Base-by-base conservation (phyloP, 37 sponge, comb jelly and placozoan genomes). In the Eunapius fragilis region DNA sequence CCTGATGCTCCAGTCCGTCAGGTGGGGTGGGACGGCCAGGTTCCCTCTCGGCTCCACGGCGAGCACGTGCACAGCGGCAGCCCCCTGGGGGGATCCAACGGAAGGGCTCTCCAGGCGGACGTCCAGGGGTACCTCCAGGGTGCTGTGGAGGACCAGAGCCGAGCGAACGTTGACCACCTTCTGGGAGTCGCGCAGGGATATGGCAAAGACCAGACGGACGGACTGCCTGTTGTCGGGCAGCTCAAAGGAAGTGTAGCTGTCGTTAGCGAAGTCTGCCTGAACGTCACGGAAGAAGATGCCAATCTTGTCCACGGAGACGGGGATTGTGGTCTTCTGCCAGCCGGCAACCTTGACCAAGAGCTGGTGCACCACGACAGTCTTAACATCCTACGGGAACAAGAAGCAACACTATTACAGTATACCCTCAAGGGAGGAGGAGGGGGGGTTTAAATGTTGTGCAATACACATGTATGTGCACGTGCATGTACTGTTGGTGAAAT, bases 151-250 rank as follows among this genome's bases (percentile, higher is more conserved):
- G 32, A 93, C 90, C 0, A 97, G 90, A 0, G 92, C 86, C 2
- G 98, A 96, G 3, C 98, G 94, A 33, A 97, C 88, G 69, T 95
- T 97, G 80, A 97, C 89, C 25, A 95, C 83, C 68, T 97, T 97
- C 75, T 80, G 82, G 31, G 94, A 84, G 45, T 89, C 94, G 37
- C 70, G 86, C 7, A 97, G 82, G n/a, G 89, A 89, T 75, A 97
- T 87, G 69, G 92, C 89, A 82, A 97, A 95, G 31, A 96, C 85
- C 72, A 97, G 75, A 12, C 87, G 84, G 35, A 83, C 92, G 17
- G 90, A 34, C 30, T 13, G 69, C 17, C 81, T 70, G 25, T 70
- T 28, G 25, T 9, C 30, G 17, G 90, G 82, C 13, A 90, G 76
- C 25, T 79, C 67, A 19, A 67, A 67, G 49, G 72, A 23, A 2